Evolutionary conservation across 1,140 invertebrate genomes (phyloP).

Genomic region (Alviniconcha marisindica): DNA sequence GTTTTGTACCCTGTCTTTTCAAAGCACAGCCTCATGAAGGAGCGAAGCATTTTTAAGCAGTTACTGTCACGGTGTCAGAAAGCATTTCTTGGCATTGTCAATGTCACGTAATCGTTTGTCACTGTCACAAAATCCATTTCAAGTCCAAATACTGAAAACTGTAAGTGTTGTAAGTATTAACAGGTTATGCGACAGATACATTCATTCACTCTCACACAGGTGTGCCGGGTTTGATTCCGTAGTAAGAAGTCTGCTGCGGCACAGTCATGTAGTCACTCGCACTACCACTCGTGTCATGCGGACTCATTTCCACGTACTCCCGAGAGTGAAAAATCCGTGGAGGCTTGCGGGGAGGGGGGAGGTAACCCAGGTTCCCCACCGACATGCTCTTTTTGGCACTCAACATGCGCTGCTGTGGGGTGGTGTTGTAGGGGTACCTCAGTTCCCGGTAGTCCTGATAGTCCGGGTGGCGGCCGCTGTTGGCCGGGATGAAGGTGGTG

Average conservation of each 20-base stretch:
- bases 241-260: slow-evolving; percentile 38
- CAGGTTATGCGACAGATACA: background rate
- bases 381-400: slow-evolving; percentile 60
- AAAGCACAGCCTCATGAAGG: no score
- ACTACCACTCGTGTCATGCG: slow-evolving; percentile 47
- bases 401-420: slow-evolving; percentile 35
- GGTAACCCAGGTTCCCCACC: slow-evolving; percentile 57
- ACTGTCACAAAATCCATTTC: no score
- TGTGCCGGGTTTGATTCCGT: slow-evolving; percentile 50
- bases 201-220: slow-evolving; percentile 28
- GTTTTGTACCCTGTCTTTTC: no score
- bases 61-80: no score
- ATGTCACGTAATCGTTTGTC: no score
- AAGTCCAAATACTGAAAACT: slow-evolving; percentile 2
- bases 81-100: no score
- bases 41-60: no score
- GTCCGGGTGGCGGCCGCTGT: slow-evolving; percentile 34
- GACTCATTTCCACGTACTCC: slow-evolving; percentile 56
- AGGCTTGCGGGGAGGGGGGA: slow-evolving; percentile 58
- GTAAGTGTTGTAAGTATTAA: slow-evolving; percentile 6
- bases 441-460: slow-evolving; percentile 49
- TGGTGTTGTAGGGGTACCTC: slow-evolving; percentile 41
- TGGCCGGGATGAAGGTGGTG: slow-evolving; percentile 30
- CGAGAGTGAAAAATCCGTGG: slow-evolving; percentile 59
- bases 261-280: slow-evolving; percentile 48